These are phyloP conservation scores for Lasioglossum leucozonium DNA, from an alignment of 2,888 invertebrate genomes.

Conservation along the genomic window DNA sequence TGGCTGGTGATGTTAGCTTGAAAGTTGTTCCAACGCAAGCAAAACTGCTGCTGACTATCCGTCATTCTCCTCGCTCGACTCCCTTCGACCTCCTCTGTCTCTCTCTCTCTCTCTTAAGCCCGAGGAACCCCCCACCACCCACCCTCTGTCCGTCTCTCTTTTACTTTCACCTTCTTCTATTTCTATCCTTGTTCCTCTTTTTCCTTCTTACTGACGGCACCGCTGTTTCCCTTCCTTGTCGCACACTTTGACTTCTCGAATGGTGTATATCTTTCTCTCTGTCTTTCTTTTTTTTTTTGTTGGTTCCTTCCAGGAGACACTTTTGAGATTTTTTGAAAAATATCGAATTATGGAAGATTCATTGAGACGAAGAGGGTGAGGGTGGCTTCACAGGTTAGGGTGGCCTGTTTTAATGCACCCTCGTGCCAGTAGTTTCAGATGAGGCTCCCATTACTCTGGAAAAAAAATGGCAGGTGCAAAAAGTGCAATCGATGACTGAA, in stretches of 20 bases:
- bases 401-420: conserved; percentile 59
- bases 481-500: conserved; percentile 85
- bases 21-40: conserved; percentile 96
- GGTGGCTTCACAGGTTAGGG: conserved; percentile 56
- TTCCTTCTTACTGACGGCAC: conserved; percentile 58
- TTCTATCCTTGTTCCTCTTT: conserved; percentile 50
- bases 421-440: conserved; percentile 55
- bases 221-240: conserved; percentile 49
- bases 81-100: conserved; percentile 71
- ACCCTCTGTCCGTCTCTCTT: conserved; percentile 57
- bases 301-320: conserved; percentile 49
- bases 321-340: conserved; percentile 52
- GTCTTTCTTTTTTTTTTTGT: conserved; percentile 29
- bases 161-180: conserved; percentile 54
- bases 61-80: conserved; percentile 83
- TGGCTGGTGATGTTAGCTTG: conserved; percentile 94
- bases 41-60: conserved; percentile 92
- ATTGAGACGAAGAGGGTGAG: conserved; percentile 61
- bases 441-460: conserved; percentile 75
- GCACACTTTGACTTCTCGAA: conserved; percentile 48
- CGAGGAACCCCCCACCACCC: conserved; percentile 57
- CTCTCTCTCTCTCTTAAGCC: conserved; percentile 47
- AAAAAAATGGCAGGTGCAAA: conserved; percentile 84
- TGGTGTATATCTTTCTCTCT: conserved; percentile 45
- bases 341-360: conserved; percentile 54